Percentiles rank a stretch among this genome's conserved stretches.
Conservation (phyloP, 2,888 invertebrate genomes). For the Agapetus fuscipes region DNA sequence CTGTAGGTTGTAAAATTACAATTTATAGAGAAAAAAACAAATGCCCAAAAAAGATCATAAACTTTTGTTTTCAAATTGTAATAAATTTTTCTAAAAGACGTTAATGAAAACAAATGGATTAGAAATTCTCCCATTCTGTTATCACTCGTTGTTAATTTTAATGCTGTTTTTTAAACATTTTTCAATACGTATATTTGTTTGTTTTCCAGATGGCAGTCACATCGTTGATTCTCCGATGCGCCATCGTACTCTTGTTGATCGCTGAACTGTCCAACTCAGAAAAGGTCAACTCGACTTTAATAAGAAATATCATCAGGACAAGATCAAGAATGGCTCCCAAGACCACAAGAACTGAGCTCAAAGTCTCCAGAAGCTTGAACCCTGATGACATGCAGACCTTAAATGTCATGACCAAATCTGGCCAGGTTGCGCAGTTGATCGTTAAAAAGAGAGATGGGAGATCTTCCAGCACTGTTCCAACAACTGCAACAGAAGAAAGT, state of each 20-base stretch:
- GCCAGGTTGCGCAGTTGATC: conserved; percentile 66
- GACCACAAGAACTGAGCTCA: conserved; percentile 62
- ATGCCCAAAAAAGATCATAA: too few species aligned
- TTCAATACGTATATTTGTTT: conserved; percentile 14
- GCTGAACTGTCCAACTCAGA: conserved; percentile 27
- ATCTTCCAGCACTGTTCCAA: conserved; percentile 29
- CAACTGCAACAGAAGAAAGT: conserved; percentile 27
- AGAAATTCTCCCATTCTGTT: too few species aligned
- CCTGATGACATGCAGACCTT: conserved; percentile 69
- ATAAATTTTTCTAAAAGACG: too few species aligned
- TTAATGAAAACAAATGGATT: too few species aligned
- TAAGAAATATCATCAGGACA: conserved; percentile 35
- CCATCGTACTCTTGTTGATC: conserved; percentile 32
- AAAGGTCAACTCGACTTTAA: conserved; percentile 34
- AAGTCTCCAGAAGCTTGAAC: conserved; percentile 66
- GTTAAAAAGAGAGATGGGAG: conserved; percentile 61
- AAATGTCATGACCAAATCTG: conserved; percentile 65
- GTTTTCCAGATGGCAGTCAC: conserved; percentile 44
- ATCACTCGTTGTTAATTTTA: too few species aligned
- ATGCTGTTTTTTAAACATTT: conserved; percentile 2
- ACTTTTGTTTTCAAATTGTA: too few species aligned
- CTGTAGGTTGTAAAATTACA: too few species aligned
- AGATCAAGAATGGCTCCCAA: conserved; percentile 40
- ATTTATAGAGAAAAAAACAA: too few species aligned
- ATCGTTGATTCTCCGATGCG: conserved; percentile 32